These are phyloP conservation scores for Laupala kohalensis DNA, from an alignment of 1,140 invertebrate genomes.

Conservation along the genomic window DNA sequence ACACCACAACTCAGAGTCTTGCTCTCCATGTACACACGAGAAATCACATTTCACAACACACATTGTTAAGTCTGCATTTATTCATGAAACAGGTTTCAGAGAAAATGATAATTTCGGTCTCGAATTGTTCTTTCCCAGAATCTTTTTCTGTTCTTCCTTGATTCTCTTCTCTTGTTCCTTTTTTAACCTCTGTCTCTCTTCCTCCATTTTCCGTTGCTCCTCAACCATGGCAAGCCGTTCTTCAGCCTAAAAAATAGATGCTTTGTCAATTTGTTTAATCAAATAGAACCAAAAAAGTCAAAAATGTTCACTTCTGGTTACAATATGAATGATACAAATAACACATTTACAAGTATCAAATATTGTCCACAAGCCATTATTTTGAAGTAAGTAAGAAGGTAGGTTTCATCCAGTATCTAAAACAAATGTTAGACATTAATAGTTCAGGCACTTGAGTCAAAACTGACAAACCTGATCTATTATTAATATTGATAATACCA, in stretches of 20 bases:
- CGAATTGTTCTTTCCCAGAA: conserved; percentile 93
- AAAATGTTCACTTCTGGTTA: not conserved
- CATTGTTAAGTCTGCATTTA: not conserved
- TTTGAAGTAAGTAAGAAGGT: too few relatives aligned
- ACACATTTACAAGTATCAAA: too few relatives aligned
- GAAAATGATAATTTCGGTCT: conserved; percentile 89
- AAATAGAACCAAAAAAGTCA: not conserved
- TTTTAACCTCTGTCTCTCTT: conserved; percentile 81
- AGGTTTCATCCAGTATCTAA: too few relatives aligned
- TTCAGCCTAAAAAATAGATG: conserved; percentile 74
- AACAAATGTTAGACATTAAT: too few relatives aligned
- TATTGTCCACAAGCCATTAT: too few relatives aligned
- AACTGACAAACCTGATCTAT: too few relatives aligned
- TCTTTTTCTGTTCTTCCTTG: conserved; percentile 92
- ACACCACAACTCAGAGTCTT: not conserved
- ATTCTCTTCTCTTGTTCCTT: conserved; percentile 83
- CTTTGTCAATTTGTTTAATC: too few relatives aligned
- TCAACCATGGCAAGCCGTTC: conserved; percentile 92
- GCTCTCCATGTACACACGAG: not conserved
- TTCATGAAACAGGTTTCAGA: conserved; percentile 57
- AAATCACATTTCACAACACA: not conserved
- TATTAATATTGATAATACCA: too few relatives aligned
- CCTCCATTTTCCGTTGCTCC: conserved; percentile 89
- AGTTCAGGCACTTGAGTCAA: too few relatives aligned
- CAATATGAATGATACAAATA: too few relatives aligned